Percentiles rank a stretch among this genome's conserved stretches.
These are phyloP conservation scores for Lasioglossum malachurum DNA, from an alignment of 2,888 invertebrate species.

Conservation along the genomic window DNA sequence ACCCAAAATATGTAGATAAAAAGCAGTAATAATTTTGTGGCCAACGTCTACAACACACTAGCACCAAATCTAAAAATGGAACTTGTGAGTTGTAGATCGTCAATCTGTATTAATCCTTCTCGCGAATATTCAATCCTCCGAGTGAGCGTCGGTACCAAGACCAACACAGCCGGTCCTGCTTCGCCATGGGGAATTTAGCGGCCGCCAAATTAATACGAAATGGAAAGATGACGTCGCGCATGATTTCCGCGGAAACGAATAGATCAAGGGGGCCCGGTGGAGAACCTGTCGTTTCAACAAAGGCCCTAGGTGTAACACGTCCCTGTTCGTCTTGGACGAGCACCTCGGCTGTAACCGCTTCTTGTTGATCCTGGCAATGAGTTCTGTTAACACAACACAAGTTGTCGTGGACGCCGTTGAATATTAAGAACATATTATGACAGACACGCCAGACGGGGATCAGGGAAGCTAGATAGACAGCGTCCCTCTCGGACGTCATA, in stretches of 20 bases:
- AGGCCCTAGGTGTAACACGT: slow-evolving; percentile 53
- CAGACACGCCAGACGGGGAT: slow-evolving; percentile 48
- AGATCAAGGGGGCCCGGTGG: background rate
- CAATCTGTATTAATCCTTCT: background rate
- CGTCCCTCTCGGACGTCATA: slow-evolving; percentile 18
- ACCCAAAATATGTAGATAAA: too few relatives aligned
- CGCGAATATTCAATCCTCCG: background rate
- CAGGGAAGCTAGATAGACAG: slow-evolving; percentile 32
- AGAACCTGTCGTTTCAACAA: background rate
- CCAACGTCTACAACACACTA: background rate
- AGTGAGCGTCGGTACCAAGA: background rate
- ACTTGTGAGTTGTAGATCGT: background rate
- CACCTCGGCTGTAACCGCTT: slow-evolving; percentile 57
- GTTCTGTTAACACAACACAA: slow-evolving; percentile 77
- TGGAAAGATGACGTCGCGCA: background rate
- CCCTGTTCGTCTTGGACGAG: slow-evolving; percentile 63
- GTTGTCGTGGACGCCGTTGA: slow-evolving; percentile 56
- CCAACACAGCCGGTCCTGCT: background rate
- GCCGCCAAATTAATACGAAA: background rate
- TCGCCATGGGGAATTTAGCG: background rate
- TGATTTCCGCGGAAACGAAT: background rate
- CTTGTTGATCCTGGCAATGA: slow-evolving; percentile 80
- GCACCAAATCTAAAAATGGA: background rate
- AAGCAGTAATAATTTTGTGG: background rate
- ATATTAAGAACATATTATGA: slow-evolving; percentile 67